Base-by-base conservation (phyloP, 2,888 invertebrate genomes). In the Stenurella melanura region DNA sequence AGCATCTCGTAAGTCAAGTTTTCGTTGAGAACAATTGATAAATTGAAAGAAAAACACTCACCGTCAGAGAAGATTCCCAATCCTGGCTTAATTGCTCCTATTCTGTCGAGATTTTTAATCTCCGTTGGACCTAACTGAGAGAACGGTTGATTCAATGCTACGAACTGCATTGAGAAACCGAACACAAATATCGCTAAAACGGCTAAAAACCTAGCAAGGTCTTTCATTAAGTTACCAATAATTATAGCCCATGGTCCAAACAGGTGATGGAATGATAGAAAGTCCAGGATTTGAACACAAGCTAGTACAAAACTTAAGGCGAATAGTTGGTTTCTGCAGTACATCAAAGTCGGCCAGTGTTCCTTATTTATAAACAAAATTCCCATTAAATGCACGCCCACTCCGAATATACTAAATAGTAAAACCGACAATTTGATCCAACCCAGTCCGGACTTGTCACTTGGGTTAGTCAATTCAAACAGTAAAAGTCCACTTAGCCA, bases 241-340 rank as follows among this genome's bases (percentile, higher is more conserved):
- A 99, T 99, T 88, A 99, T 99, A 42, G 99, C 99, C 99, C 99
- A 99, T 0, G 99, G 99, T 64, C 99, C 99, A 89, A 99, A 99
- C 19, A 99, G 92, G 90, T 99, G 98, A 90, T 99, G 99, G 89
- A 99, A 99, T 26, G 98, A 98, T 67, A 99, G 91, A 89, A 99
- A 99, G 91, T 98, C 97, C 87, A 99, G 91, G 86, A 99, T 97
- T 91, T 99, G 98, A 67, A 99, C 98, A 90, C 99, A 99, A 73
- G 98, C 98, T 85, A 98, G 91, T 78, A 99, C 92, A 89, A 99
- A 95, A 74, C 98, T 96, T 87, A 98, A 91, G 0, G 98, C 99
- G 87, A 99, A 97, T 87, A 99, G 93, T 90, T 99, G 98, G 91
- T 99, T 99, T 79, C 99, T 93, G 84, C 98, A 94, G 90, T 98